Conservation (phyloP, 2,113 vertebrate genomes). For the Octodon degus region DNA sequence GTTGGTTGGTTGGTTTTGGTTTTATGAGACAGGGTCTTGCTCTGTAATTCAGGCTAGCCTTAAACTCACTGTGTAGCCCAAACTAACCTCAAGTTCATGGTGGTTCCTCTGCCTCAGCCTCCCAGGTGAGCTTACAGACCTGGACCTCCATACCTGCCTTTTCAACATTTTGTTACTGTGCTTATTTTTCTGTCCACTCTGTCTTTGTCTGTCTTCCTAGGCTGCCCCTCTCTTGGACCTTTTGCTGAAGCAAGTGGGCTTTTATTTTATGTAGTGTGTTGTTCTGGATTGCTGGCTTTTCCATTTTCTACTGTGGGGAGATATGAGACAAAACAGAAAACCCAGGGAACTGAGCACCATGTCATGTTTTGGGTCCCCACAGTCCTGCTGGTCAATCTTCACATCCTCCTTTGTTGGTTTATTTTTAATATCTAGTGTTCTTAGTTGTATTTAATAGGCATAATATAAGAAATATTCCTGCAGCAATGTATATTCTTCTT, state of each 20-base stretch:
- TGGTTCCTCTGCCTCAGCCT: neutral
- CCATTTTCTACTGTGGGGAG: neutral
- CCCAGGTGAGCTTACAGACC: neutral
- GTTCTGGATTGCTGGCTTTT: neutral
- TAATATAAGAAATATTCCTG: neutral
- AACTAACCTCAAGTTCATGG: neutral
- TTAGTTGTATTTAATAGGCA: neutral
- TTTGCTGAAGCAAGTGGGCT: neutral
- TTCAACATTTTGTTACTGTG: neutral
- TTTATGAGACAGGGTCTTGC: neutral
- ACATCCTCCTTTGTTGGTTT: neutral
- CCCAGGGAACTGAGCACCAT: neutral
- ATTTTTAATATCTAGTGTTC: neutral
- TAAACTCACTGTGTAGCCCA: neutral
- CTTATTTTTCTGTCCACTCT: neutral
- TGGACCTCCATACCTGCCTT: neutral
- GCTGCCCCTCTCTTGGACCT: neutral
- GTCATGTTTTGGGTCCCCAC: neutral
- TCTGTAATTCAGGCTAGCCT: neutral
- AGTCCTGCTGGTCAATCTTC: neutral
- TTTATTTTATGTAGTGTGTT: neutral
- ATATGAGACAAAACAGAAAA: neutral
- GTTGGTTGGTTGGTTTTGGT: neutral
- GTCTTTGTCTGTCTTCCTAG: neutral
- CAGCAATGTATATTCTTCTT: neutral